phyloP scores from a whole-genome alignment of 2,888 invertebrate species.

The Teinopalpus imperialis region DNA sequence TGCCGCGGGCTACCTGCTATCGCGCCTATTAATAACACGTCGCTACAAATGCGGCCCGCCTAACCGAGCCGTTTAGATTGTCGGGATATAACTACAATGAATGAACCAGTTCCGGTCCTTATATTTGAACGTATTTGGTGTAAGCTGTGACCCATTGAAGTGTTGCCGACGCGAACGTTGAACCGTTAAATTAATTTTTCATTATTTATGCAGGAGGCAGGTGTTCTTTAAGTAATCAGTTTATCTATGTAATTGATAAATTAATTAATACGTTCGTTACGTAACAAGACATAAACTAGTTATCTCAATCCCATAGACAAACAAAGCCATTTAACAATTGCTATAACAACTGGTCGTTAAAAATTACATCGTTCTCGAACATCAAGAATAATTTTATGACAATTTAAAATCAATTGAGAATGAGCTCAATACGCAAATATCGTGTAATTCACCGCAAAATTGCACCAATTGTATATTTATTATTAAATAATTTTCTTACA shows the following conservation, averaged over 20 bases:
- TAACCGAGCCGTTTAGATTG: conserved; percentile 61
- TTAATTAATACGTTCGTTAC: too few species aligned
- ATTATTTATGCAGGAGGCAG: background rate
- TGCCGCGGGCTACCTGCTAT: conserved; percentile 72
- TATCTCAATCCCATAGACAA: too few species aligned
- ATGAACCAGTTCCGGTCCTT: conserved; percentile 39
- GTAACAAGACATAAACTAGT: too few species aligned
- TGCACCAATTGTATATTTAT: background rate
- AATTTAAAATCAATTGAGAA: conserved; percentile 14
- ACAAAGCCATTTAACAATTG: too few species aligned
- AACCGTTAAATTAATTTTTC: conserved; percentile 4
- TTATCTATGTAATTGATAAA: too few species aligned
- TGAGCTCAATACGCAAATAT: conserved; percentile 7
- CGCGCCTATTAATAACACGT: conserved; percentile 75
- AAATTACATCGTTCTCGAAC: background rate
- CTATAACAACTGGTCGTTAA: too few species aligned
- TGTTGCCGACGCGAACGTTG: conserved; percentile 3
- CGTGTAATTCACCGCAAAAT: conserved; percentile 13
- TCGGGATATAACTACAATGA: conserved; percentile 63
- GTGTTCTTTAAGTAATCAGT: too few species aligned
- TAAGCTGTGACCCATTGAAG: conserved; percentile 33
- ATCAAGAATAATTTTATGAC: conserved; percentile 4
- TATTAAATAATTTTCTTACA: conserved; percentile 7
- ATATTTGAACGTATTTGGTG: conserved; percentile 33
- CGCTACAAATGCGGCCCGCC: conserved; percentile 63